Evolutionary conservation across 2,888 invertebrate species (phyloP).

Genomic region (Papilio demoleus): DNA sequence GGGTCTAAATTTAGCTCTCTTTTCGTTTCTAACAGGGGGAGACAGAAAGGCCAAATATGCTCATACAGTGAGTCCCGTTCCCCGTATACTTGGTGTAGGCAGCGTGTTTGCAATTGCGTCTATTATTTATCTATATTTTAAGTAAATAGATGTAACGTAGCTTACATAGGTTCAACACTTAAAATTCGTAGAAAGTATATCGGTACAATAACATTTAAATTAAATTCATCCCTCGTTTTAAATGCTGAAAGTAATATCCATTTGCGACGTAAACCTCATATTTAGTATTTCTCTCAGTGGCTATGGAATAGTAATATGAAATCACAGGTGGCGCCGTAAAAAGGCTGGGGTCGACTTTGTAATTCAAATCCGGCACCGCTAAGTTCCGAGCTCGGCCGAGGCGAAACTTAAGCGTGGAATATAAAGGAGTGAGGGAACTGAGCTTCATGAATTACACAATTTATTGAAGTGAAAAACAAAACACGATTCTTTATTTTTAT

Average conservation of each 20-base stretch:
- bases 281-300: conserved; percentile 44
- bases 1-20: too few relatives aligned
- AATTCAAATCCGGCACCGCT: conserved; percentile 72
- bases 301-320: conserved; percentile 50
- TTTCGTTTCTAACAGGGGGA: too few relatives aligned
- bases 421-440: conserved; percentile 64
- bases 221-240: conserved; percentile 50
- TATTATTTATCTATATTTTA: too few relatives aligned
- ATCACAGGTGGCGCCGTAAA: conserved; percentile 61
- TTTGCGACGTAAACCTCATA: conserved; percentile 47
- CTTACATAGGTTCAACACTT: too few relatives aligned
- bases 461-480: conserved; percentile 19
- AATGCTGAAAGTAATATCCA: conserved; percentile 45
- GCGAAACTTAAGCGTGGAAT: conserved; percentile 69
- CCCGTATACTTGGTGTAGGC: too few relatives aligned
- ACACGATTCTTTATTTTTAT: not conserved
- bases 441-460: conserved; percentile 42
- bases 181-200: not conserved
- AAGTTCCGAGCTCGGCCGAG: conserved; percentile 53
- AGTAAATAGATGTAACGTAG: too few relatives aligned
- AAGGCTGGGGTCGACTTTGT: conserved; percentile 72
- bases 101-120: too few relatives aligned
- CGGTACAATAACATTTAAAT: conserved; percentile 40
- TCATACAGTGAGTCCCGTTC: too few relatives aligned
- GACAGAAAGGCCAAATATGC: too few relatives aligned